These are phyloP conservation scores for Procapra przewalskii DNA, from an alignment of 2,113 vertebrate genomes.

Conservation along the genomic window DNA sequence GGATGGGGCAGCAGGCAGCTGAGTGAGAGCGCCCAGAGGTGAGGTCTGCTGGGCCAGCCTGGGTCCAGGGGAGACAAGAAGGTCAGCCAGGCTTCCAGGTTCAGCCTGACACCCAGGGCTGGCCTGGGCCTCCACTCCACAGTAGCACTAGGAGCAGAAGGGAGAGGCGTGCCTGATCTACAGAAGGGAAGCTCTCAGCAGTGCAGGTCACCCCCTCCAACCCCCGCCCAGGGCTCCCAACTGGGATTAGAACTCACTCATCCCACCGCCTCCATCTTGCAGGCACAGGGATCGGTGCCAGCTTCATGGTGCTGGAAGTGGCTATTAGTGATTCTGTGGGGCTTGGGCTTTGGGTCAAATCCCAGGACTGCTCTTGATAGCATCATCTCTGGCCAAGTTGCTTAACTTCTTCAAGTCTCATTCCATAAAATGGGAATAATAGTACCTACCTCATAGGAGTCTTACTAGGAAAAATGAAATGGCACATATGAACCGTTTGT, in stretches of 20 bases:
- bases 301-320: fast-evolving
- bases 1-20: not conserved
- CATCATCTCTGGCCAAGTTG: not conserved
- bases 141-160: fast-evolving
- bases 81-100: not conserved
- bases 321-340: not conserved
- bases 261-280: not conserved
- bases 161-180: too few species aligned
- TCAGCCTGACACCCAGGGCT: not conserved
- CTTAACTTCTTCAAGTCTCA: not conserved
- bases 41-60: slow-evolving; percentile 36
- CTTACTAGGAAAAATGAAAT: not conserved
- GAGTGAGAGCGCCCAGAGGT: not conserved
- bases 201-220: fast-evolving
- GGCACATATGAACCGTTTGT: not conserved
- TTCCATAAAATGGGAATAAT: not conserved
- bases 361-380: not conserved
- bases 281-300: fast-evolving
- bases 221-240: not conserved
- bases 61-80: not conserved
- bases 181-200: fast-evolving
- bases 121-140: not conserved
- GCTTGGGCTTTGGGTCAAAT: not conserved
- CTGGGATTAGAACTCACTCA: not conserved
- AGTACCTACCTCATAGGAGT: not conserved